Percentiles rank a stretch among this genome's conserved stretches.
Conservation (phyloP, 2,888 invertebrate genomes). For the Drosophila subsilvestris region DNA sequence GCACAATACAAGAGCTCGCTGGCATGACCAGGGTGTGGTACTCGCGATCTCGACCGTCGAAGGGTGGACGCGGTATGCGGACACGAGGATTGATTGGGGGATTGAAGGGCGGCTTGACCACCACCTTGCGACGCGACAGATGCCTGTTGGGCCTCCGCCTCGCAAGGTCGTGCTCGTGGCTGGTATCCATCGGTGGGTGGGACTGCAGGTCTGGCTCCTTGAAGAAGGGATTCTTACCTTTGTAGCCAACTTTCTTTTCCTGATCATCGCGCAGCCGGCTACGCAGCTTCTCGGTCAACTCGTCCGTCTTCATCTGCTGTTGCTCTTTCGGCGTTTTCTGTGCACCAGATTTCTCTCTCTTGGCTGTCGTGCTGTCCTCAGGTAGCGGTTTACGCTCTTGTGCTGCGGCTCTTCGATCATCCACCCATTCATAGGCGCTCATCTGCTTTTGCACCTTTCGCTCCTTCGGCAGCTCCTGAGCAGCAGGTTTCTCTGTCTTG, state of each 20-base stretch:
- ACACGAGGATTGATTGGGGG: slow-evolving; percentile 67
- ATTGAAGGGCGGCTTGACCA: slow-evolving; percentile 40
- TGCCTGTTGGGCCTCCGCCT: not conserved
- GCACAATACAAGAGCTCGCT: slow-evolving; percentile 12
- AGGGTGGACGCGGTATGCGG: slow-evolving; percentile 61
- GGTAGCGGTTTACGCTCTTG: no score
- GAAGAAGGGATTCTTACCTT: slow-evolving; percentile 40
- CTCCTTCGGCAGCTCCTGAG: not conserved
- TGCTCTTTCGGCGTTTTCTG: not conserved
- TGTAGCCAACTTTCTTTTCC: slow-evolving; percentile 24
- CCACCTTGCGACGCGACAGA: slow-evolving; percentile 19
- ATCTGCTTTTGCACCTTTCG: not conserved
- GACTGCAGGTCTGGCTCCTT: not conserved
- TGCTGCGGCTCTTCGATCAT: not conserved
- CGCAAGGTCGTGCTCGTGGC: not conserved
- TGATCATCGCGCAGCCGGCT: slow-evolving; percentile 17
- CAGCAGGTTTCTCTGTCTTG: not conserved
- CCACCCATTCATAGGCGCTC: not conserved
- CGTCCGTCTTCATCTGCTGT: not conserved
- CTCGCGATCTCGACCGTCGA: slow-evolving; percentile 64
- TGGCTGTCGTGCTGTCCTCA: not conserved
- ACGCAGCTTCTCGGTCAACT: not conserved
- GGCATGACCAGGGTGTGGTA: slow-evolving; percentile 52
- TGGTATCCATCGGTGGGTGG: not conserved
- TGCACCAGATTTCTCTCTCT: not conserved